A percentile compares a stretch with the other conserved stretches of the same genome.
These are phyloP conservation scores for Pammene aurita DNA, from an alignment of 2,888 invertebrate species.

Conservation along the genomic window DNA sequence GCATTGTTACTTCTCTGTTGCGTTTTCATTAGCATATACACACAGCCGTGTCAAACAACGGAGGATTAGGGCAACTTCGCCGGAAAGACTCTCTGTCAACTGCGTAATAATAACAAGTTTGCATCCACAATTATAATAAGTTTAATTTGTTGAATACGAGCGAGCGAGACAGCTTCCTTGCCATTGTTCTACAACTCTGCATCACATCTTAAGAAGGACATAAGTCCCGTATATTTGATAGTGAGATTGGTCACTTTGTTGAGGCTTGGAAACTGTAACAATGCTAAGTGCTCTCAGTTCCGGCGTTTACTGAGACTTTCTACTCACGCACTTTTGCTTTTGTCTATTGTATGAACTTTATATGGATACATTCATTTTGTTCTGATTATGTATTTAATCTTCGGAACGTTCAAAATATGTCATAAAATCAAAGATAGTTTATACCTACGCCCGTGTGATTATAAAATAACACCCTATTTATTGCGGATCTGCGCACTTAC, in stretches of 20 bases:
- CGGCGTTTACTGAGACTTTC: slow-evolving; percentile 70
- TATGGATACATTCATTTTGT: slow-evolving; percentile 12
- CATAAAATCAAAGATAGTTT: background rate
- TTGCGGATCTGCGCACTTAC: too few species aligned
- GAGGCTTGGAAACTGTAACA: slow-evolving; percentile 53
- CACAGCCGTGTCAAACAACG: slow-evolving; percentile 22
- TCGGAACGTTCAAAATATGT: background rate
- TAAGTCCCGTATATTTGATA: background rate
- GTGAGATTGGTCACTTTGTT: background rate
- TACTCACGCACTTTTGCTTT: slow-evolving; percentile 45
- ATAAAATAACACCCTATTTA: too few species aligned
- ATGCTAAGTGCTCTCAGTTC: slow-evolving; percentile 67
- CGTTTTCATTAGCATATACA: slow-evolving; percentile 29
- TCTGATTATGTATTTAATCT: background rate
- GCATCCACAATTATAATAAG: slow-evolving; percentile 41
- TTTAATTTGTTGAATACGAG: slow-evolving; percentile 43
- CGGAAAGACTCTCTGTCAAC: slow-evolving; percentile 29
- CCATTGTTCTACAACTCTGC: slow-evolving; percentile 55
- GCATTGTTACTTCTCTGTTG: slow-evolving; percentile 16
- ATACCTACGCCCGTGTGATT: background rate
- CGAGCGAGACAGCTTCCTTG: slow-evolving; percentile 60
- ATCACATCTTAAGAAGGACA: background rate
- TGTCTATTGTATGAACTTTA: slow-evolving; percentile 21
- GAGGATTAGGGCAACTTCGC: slow-evolving; percentile 34
- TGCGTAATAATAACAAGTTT: slow-evolving; percentile 39